A percentile compares a stretch with the other conserved stretches of the same genome.
phyloP scores from a whole-genome alignment of 2,888 invertebrate genomes.

The Tholera decimalis region DNA sequence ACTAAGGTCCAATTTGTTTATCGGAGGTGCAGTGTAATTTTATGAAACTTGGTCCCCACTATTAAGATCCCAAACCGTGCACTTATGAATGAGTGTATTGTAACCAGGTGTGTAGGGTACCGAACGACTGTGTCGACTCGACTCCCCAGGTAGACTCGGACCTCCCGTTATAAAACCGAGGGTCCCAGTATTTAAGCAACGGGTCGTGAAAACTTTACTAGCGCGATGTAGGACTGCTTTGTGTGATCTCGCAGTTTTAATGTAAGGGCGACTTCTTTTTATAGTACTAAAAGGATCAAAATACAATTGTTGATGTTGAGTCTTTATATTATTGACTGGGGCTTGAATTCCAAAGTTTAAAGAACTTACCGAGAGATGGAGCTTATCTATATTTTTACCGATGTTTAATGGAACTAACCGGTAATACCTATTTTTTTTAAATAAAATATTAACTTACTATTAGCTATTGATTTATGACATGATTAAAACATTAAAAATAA shows the following conservation, averaged over 20 bases:
- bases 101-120: constrained; percentile 4
- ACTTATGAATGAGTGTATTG: background rate
- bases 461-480: too few species aligned
- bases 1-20: background rate
- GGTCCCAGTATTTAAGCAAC: constrained; percentile 4
- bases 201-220: constrained; percentile 29
- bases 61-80: constrained; percentile 15
- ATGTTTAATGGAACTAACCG: too few species aligned
- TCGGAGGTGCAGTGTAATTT: background rate
- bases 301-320: background rate
- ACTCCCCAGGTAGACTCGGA: constrained; percentile 50
- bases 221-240: constrained; percentile 40
- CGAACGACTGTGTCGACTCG: constrained; percentile 22
- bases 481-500: background rate
- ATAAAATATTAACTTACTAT: too few species aligned
- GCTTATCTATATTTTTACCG: background rate
- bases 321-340: background rate
- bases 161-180: constrained; percentile 11
- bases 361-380: background rate
- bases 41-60: constrained; percentile 16
- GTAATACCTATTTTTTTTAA: too few species aligned
- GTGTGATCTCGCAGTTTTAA: background rate
- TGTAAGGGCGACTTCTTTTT: background rate
- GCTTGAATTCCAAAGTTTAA: background rate
- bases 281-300: background rate